Percentiles rank a stretch among this genome's conserved stretches.
phyloP scores from a whole-genome alignment of 1,140 invertebrate genomes.

The Teleogryllus occipitalis region DNA sequence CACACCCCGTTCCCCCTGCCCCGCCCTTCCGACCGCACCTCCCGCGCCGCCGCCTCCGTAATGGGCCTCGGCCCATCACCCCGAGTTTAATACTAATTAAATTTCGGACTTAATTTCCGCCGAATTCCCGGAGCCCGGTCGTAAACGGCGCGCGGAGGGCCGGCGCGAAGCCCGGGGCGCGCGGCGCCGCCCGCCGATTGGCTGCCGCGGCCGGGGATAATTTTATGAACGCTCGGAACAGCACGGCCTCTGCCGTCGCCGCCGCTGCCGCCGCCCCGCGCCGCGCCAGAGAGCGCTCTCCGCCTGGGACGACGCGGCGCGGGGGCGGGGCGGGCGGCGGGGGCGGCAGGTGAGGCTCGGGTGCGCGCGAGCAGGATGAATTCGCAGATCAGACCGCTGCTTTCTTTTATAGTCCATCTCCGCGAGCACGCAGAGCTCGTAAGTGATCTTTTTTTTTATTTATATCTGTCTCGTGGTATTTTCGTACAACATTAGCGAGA shows the following conservation, averaged over 20 bases:
- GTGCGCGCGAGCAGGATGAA: not conserved
- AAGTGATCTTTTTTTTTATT: too few relatives aligned
- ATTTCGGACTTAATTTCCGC: conserved; percentile 22
- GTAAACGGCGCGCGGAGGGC: conserved; percentile 11
- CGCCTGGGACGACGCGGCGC: too few relatives aligned
- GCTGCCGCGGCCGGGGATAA: conserved; percentile 2
- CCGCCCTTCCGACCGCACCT: too few relatives aligned
- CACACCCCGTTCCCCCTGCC: too few relatives aligned
- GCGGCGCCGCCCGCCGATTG: not conserved
- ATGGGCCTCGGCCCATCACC: not conserved
- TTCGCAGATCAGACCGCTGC: not conserved
- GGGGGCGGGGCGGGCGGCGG: too few relatives aligned
- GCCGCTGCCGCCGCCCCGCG: too few relatives aligned
- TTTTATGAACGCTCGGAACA: conserved; percentile 17
- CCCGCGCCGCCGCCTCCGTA: not conserved
- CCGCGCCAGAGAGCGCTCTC: too few relatives aligned
- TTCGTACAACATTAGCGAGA: too few relatives aligned
- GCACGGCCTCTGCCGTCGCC: not conserved
- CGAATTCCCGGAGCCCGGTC: conserved; percentile 13
- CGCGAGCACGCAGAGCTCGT: too few relatives aligned
- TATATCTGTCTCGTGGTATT: too few relatives aligned
- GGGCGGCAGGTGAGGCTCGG: not conserved
- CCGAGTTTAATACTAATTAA: conserved; percentile 21
- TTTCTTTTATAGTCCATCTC: not conserved
- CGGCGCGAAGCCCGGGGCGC: not conserved